A percentile compares a stretch with the other conserved stretches of the same genome.
Evolutionary conservation across 2,888 invertebrate genomes (phyloP).

Genomic region (Platycheirus rosarum): DNA sequence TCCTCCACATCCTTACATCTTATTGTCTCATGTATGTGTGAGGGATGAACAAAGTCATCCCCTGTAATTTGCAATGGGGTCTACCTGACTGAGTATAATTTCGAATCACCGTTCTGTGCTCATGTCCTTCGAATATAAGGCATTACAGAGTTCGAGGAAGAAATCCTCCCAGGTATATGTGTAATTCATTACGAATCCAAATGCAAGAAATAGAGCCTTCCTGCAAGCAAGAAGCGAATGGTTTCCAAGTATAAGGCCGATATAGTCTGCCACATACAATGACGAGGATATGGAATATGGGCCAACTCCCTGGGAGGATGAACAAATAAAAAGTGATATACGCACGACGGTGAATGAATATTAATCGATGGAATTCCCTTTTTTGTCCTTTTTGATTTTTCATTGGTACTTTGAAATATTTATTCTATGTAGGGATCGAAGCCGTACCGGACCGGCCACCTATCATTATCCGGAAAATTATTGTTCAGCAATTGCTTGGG

Average conservation of each 20-base stretch:
- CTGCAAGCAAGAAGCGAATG: no score
- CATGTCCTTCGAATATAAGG: constrained; percentile 56
- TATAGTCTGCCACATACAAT: not conserved
- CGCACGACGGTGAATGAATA: constrained; percentile 82
- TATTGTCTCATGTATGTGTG: constrained; percentile 37
- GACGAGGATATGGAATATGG: constrained; percentile 30
- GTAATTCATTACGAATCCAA: constrained; percentile 62
- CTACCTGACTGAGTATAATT: constrained; percentile 54
- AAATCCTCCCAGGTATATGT: constrained; percentile 62
- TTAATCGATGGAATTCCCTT: constrained; percentile 78
- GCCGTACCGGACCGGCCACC: constrained; percentile 30
- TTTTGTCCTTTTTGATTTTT: constrained; percentile 58
- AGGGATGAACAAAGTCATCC: constrained; percentile 50
- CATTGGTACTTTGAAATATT: constrained; percentile 56
- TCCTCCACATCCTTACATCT: constrained; percentile 30
- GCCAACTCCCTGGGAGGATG: constrained; percentile 64
- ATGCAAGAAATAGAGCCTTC: constrained; percentile 43
- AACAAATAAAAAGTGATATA: constrained; percentile 82
- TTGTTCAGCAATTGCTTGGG: constrained; percentile 62
- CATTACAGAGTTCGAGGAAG: constrained; percentile 42
- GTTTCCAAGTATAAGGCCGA: not conserved
- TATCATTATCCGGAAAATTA: constrained; percentile 62
- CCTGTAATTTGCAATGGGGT: constrained; percentile 62
- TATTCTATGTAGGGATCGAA: constrained; percentile 15
- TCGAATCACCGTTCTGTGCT: constrained; percentile 64